A percentile compares a stretch with the other conserved stretches of the same genome.
Evolutionary conservation across 2,797 vertebrate species (phyloP).

Genomic region (Craterocephalus amniculus): DNA sequence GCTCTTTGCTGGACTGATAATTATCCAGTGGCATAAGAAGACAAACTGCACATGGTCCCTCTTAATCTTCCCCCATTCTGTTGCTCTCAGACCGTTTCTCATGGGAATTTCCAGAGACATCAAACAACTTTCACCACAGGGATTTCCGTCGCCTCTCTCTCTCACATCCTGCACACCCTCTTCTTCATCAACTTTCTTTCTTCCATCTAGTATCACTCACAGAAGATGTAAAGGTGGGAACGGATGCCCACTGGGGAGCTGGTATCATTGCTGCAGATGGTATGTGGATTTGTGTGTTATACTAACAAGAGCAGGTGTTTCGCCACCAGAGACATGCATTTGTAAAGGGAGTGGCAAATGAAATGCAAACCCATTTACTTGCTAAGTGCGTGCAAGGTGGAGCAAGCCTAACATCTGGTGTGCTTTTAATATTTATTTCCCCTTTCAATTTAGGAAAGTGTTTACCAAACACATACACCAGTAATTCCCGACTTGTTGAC

Average conservation of each 20-base stretch:
- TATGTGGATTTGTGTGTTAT: constrained; percentile 67
- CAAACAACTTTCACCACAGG: constrained; percentile 48
- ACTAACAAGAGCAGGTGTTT: constrained; percentile 78
- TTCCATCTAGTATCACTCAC: constrained; percentile 48
- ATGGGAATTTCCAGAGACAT: constrained; percentile 58
- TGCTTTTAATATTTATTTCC: constrained; percentile 62
- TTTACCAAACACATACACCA: constrained; percentile 57
- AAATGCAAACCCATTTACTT: constrained; percentile 69
- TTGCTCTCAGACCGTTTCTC: constrained; percentile 48
- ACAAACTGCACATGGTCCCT: constrained; percentile 35
- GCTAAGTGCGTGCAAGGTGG: constrained; percentile 59
- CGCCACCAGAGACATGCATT: constrained; percentile 57
- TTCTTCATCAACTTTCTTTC: constrained; percentile 61
- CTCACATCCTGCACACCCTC: constrained; percentile 39
- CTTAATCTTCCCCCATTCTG: constrained; percentile 37
- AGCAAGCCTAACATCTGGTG: constrained; percentile 63
- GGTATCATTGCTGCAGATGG: constrained; percentile 71
- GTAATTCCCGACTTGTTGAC: constrained; percentile 59
- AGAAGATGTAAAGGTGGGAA: constrained; percentile 63
- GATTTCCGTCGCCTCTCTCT: constrained; percentile 54
- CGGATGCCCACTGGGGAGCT: constrained; percentile 63
- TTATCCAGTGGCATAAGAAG: constrained; percentile 56
- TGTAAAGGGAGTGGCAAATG: constrained; percentile 61
- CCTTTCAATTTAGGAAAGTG: constrained; percentile 54
- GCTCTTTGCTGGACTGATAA: constrained; percentile 61